phyloP scores from a whole-genome alignment of 2,888 invertebrate species.

The Esperia sulphurella region DNA sequence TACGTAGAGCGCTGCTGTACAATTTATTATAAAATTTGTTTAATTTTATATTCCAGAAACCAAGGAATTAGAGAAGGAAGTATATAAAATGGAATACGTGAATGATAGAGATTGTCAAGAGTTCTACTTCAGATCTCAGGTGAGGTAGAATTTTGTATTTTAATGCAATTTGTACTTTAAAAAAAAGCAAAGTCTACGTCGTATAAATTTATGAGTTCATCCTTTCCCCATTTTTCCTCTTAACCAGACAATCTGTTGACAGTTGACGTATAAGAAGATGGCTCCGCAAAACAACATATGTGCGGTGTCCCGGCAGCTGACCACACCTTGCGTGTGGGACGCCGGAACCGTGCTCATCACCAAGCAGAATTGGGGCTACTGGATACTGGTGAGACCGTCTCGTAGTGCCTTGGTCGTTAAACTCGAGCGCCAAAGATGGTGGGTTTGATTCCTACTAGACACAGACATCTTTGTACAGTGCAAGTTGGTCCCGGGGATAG shows the following conservation, averaged over 20 bases:
- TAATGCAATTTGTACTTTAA: no score
- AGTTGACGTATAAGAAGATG: conserved; percentile 46
- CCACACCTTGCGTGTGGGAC: conserved; percentile 51
- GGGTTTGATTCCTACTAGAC: no score
- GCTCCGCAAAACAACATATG: conserved; percentile 39
- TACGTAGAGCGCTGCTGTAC: no score
- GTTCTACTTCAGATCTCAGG: conserved; percentile 41
- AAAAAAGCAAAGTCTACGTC: no score
- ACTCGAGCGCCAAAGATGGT: no score
- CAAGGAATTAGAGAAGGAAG: conserved; percentile 39
- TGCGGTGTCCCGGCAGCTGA: conserved; percentile 22
- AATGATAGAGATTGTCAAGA: conserved; percentile 40
- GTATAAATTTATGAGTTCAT: no score
- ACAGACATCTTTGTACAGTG: no score
- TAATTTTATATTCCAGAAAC: conserved; percentile 23
- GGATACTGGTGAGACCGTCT: conserved; percentile 53
- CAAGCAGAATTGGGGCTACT: conserved; percentile 45
- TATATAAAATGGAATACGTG: conserved; percentile 37
- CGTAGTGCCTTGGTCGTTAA: no score
- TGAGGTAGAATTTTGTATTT: conserved; percentile 14
- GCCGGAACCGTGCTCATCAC: conserved; percentile 45
- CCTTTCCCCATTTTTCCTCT: no score
- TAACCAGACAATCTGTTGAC: conserved; percentile 7
- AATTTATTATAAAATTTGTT: no score
- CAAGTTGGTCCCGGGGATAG: no score